Conservation (phyloP, 2,888 invertebrate genomes). For the Dasypolia templi region DNA sequence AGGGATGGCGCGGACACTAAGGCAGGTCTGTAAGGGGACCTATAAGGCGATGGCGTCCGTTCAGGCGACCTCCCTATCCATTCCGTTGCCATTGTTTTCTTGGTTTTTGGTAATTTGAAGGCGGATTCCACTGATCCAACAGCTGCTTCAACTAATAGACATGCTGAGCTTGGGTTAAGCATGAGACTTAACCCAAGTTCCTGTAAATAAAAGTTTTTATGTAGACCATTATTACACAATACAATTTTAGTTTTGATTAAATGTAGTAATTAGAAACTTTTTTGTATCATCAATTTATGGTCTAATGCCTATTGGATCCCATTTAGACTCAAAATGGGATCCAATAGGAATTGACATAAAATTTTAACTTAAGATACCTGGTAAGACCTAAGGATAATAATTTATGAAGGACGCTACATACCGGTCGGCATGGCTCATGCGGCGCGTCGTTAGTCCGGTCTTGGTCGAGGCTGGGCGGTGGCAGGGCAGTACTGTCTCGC, state of each 20-base stretch:
- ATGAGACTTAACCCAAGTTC: conserved; percentile 88
- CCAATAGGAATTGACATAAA: not conserved
- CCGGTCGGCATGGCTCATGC: conserved; percentile 69
- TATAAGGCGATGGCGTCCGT: conserved; percentile 85
- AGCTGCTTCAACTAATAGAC: conserved; percentile 95
- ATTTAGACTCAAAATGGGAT: conserved; percentile 5
- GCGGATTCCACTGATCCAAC: conserved; percentile 95
- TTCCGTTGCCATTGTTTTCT: conserved; percentile 97
- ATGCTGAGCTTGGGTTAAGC: conserved; percentile 91
- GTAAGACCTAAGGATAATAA: not conserved
- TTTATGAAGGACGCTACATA: not conserved
- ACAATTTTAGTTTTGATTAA: not conserved
- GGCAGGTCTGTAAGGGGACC: conserved; percentile 84
- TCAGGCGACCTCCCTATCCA: conserved; percentile 95
- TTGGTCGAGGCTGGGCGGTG: conserved; percentile 37
- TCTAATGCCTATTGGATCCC: not conserved
- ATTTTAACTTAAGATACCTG: not conserved
- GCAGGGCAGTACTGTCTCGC: conserved; percentile 61
- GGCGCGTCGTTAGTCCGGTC: conserved; percentile 57
- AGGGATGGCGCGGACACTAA: conserved; percentile 86
- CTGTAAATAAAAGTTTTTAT: conserved; percentile 72
- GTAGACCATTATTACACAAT: not conserved
- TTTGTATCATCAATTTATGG: not conserved
- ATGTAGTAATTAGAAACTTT: not conserved
- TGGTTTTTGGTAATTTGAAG: conserved; percentile 98